Conservation (phyloP, 2,113 vertebrate genomes). For the Barnardius zonarius region DNA sequence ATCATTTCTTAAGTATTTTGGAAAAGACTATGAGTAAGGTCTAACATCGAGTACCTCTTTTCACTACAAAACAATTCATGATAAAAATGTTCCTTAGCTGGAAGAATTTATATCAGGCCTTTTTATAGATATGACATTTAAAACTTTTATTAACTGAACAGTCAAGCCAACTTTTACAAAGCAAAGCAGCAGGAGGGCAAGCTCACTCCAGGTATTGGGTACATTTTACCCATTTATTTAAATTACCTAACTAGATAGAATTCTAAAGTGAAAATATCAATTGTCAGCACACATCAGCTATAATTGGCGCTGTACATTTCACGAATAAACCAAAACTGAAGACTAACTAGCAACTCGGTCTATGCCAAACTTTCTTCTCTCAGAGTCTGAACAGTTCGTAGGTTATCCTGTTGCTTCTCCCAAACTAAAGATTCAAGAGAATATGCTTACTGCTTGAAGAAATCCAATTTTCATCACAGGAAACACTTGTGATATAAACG, state of each 20-base stretch:
- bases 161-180: conserved; percentile 25
- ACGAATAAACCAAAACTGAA: conserved; percentile 53
- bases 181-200: conserved; percentile 12
- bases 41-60: not conserved
- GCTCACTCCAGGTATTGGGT: not conserved
- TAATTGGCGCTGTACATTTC: conserved; percentile 37
- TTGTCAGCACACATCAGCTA: conserved; percentile 48
- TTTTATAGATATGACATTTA: conserved; percentile 16
- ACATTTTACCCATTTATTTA: conserved; percentile 43
- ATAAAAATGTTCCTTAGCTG: not conserved
- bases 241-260: conserved; percentile 44
- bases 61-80: not conserved
- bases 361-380: not conserved
- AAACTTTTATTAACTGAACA: conserved; percentile 39
- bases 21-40: not conserved
- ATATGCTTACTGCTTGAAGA: not conserved
- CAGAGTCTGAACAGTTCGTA: not conserved
- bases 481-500: not conserved
- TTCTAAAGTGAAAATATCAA: conserved; percentile 47
- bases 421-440: not conserved
- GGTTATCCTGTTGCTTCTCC: not conserved
- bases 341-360: not conserved
- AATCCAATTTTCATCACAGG: not conserved
- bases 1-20: not conserved
- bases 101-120: not conserved